Base-by-base conservation (phyloP, 2,888 invertebrate species). In the Drosophila ezoana region DNA sequence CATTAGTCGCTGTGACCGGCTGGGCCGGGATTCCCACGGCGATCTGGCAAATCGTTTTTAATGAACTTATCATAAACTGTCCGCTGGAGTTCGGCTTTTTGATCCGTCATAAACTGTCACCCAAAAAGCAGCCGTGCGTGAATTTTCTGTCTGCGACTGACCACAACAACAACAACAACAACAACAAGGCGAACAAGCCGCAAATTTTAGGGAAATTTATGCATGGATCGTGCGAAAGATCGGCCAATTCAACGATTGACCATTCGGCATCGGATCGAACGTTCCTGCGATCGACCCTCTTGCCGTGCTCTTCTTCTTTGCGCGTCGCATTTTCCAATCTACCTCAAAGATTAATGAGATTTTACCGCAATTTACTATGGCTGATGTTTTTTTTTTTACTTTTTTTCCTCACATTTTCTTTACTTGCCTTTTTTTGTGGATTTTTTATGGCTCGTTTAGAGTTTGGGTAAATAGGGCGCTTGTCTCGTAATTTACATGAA, bases 401-500 rank as follows among this genome's bases (percentile, higher is more conserved):
- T 43, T 52, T 43, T 44, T 58, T 61, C 38, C n/a, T 57, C 60
- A 44, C 61, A 45, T 58, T 54, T 72, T 45, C 54, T 52, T 49
- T 58, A 0, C 52, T 60, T 48, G 45, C 44, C 45, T 59, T 69
- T 69, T 69, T 69, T 51, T 73, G 53, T 63, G 35, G 56, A 68
- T 80, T 87, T 88, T 86, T 81, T 87, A 89, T 87, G 85, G 76
- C 62, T 87, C 79, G 85, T 89, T 88, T 87, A 73, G 76, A 18
- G 43, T 48, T 48, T 28, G 28, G 63, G 70, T 77, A 75, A 89
- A 79, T 77, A 69, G 80, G 74, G 85, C 78, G 87, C 86, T 76
- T 87, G 89, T 87, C 87, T 85, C 88, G 73, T 87, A 87, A 87
- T 89, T 87, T 87, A 87, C 88, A 89, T 87, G 89, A 87, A 87